These are phyloP conservation scores for Wiebesia pumilae DNA, from an alignment of 1,140 invertebrate genomes.

Conservation along the genomic window DNA sequence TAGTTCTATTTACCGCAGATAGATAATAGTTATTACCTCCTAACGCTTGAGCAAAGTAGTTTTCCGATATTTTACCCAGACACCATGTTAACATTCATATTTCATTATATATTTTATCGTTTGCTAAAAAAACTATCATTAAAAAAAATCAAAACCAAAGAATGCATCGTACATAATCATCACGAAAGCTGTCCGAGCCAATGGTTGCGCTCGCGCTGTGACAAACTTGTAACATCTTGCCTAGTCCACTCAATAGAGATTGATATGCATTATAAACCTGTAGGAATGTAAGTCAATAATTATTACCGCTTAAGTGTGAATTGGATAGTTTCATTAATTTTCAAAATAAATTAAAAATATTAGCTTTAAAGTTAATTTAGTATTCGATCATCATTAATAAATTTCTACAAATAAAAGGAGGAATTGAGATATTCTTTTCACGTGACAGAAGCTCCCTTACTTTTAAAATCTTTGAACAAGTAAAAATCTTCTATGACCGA, in stretches of 20 bases:
- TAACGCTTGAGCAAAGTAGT: constrained; percentile 32
- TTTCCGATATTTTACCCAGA: constrained; percentile 63
- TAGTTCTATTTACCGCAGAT: constrained; percentile 22
- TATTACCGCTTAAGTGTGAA: constrained; percentile 74
- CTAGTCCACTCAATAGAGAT: constrained; percentile 81
- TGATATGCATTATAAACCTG: constrained; percentile 84
- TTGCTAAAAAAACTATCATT: constrained; percentile 51
- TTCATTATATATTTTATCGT: constrained; percentile 39
- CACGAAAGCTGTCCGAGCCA: constrained; percentile 64
- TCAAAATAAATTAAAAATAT: background rate
- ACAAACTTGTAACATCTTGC: constrained; percentile 82
- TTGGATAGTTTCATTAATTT: constrained; percentile 37
- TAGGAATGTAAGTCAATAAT: constrained; percentile 59
- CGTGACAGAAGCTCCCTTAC: too few species aligned
- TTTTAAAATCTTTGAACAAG: too few species aligned
- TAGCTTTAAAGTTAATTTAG: background rate
- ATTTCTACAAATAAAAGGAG: too few species aligned
- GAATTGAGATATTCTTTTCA: too few species aligned
- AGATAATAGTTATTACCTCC: constrained; percentile 32
- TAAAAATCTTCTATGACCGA: too few species aligned
- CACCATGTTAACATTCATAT: constrained; percentile 67
- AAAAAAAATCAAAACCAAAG: constrained; percentile 59
- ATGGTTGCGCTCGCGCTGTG: constrained; percentile 74
- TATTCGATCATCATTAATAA: too few species aligned
- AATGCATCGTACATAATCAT: constrained; percentile 71